Evolutionary conservation across 2,888 invertebrate species (phyloP), one percentile per base, ranked within the genome.

Genomic region (Nephrotoma appendiculata): DNA sequence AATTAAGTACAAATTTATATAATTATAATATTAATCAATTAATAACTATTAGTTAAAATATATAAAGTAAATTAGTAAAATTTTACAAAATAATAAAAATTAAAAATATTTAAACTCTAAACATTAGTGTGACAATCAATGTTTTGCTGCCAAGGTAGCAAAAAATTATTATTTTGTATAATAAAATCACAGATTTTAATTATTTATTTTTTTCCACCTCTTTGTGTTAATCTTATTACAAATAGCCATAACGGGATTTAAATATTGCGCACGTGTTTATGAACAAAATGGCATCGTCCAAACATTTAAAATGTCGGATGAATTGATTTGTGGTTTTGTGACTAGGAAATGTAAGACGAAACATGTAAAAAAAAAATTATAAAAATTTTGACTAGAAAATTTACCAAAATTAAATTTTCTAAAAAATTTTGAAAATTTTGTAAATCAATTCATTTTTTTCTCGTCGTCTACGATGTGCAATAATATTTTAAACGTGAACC

Each of bases 401-500:
- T 71, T 71, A 71, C 71, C 31, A 71, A 71, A 71, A 31, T 31
- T 71, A 71, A 71, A 71, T 44, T 44, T 44, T 44, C 6, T 9
- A 31, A 31, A 31, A 71, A 71, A 71, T 71, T 71, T 71, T 71
- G 71, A 71, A 71, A 71, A 19, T 31, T 71, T 71, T 71, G 52
- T 15, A 57, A 57, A 57, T 57, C 52, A 57, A 57, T 48, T 12
- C 48, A 48, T 57, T 15, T 57, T 57, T 15, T n/a, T 15, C 5
- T 31, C 71, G 9, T 9, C 9, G 31, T 31, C 1, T 44, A 44
- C 9, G 71, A 19, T 31, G 52, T 71, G 71, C 71, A 9, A 31
- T n/a, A n/a, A 71, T 71, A 71, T 43, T 84, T 89, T 90, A 92
- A 87, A 92, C 91, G 88, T 92, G 91, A 85, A 92, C 92, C 88